Evolutionary conservation across 2,797 vertebrate species (phyloP), one percentile per base, ranked within the genome.

Genomic region (Percopsis omiscomaycus): DNA sequence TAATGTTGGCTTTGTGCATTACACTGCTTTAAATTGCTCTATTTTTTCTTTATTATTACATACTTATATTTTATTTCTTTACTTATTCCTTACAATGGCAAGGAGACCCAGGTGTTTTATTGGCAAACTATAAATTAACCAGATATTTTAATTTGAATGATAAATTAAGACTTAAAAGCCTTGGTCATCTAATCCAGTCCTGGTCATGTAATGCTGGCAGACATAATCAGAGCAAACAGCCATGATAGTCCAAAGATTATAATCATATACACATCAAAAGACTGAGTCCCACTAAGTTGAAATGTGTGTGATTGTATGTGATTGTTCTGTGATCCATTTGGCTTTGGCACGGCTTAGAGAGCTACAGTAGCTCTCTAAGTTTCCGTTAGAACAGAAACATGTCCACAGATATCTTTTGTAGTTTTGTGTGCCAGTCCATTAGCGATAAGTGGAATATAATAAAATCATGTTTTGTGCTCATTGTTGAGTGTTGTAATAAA

Each of bases 201-300:
- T 11, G 37, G 29, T 37, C 64, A 47, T 13, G n/a, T 47, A 49
- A 66, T 22, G 22, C 14, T 27, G 10, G 47, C 9, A 66, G 55
- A 51, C 47, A n/a, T 59, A 44, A 59, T 66, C 55, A 15, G 3
- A 45, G 45, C 16, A 42, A 42, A 56, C 12, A 42, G 14, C 45
- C 28, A 15, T 15, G 37, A 61, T 37, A 10, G 44, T 14, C 42
- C 59, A 49, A 62, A 55, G 3, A 46, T 45, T 32, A 10, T 44
- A 32, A 69, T 69, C 16, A 55, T 68, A 15, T 3, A 4, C 16
- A 61, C 59, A 61, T 62, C 52, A 68, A 61, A 51, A 52, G 22
- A 16, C 58, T 2, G 32, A 55, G 66, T 8, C 47, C 32, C 15
- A 22, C 50, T 54, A 54, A 52, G 15, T 30, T 32, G 28, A 61